Evolutionary conservation across 2,888 invertebrate species (phyloP).

Genomic region (Lepidonotus clava): DNA sequence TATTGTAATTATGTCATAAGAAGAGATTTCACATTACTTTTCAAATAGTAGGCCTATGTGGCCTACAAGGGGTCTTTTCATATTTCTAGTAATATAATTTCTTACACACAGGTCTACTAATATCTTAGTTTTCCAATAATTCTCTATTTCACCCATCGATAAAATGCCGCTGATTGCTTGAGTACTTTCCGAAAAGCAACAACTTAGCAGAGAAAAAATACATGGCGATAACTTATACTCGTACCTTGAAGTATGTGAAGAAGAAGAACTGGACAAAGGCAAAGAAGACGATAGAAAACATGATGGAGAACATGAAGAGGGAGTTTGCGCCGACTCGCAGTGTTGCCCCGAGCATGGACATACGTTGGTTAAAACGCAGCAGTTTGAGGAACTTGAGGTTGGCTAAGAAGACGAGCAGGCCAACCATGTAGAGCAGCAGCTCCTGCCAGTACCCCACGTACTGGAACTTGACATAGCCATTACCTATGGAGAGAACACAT

Average conservation of each 20-base stretch:
- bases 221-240: neutral
- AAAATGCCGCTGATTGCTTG: no score
- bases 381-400: slow-evolving; percentile 82
- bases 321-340: slow-evolving; percentile 73
- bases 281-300: slow-evolving; percentile 78
- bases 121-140: no score
- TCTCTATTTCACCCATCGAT: no score
- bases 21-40: neutral
- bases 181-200: no score
- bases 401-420: slow-evolving; percentile 81
- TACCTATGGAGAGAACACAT: no score
- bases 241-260: slow-evolving; percentile 72
- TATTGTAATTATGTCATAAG: neutral
- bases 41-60: no score
- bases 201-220: no score
- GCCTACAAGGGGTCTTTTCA: no score
- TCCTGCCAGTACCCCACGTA: slow-evolving; percentile 81
- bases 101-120: no score
- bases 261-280: slow-evolving; percentile 80
- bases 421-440: slow-evolving; percentile 81
- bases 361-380: slow-evolving; percentile 71
- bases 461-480: slow-evolving; percentile 80
- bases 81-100: no score
- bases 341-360: slow-evolving; percentile 75
- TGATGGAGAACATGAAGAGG: slow-evolving; percentile 77